phyloP scores from a whole-genome alignment of 2,888 invertebrate genomes.

The Cosmopolites sordidus region DNA sequence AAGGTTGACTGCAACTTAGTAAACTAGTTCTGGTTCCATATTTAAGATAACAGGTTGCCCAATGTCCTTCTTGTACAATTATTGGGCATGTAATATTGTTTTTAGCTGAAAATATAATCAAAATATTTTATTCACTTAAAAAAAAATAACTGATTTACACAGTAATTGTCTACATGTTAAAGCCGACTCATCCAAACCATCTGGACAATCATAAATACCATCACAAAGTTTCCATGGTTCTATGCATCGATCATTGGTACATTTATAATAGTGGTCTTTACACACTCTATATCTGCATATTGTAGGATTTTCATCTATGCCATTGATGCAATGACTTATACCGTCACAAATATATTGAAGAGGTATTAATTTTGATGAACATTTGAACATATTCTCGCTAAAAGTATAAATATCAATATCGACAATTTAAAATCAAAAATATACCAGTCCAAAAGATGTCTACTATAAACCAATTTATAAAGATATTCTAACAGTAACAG shows the following conservation, averaged over 20 bases:
- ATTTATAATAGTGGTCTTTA: constrained; percentile 9
- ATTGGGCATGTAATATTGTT: constrained; percentile 3
- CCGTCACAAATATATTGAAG: constrained; percentile 11
- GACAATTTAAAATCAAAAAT: too few relatives aligned
- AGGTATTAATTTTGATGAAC: constrained; percentile 6
- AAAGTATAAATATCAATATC: too few relatives aligned
- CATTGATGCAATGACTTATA: constrained; percentile 9
- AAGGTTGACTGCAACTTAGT: constrained; percentile 1
- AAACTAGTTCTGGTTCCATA: not conserved
- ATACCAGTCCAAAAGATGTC: too few relatives aligned
- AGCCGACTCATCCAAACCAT: constrained; percentile 14
- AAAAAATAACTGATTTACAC: constrained; percentile 6
- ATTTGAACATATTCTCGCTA: constrained; percentile 13
- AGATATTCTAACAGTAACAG: too few relatives aligned
- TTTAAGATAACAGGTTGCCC: constrained; percentile 2
- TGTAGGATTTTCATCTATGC: constrained; percentile 9
- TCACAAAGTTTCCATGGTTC: constrained; percentile 8
- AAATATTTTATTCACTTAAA: not conserved
- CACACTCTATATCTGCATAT: constrained; percentile 8
- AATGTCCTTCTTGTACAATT: constrained; percentile 2
- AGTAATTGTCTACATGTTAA: constrained; percentile 6
- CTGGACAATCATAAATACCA: constrained; percentile 9
- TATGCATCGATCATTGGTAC: constrained; percentile 9
- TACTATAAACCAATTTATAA: too few relatives aligned
- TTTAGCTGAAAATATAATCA: constrained; percentile 1